Base-by-base conservation (phyloP, 2,113 vertebrate genomes). In the Amia ocellicauda region DNA sequence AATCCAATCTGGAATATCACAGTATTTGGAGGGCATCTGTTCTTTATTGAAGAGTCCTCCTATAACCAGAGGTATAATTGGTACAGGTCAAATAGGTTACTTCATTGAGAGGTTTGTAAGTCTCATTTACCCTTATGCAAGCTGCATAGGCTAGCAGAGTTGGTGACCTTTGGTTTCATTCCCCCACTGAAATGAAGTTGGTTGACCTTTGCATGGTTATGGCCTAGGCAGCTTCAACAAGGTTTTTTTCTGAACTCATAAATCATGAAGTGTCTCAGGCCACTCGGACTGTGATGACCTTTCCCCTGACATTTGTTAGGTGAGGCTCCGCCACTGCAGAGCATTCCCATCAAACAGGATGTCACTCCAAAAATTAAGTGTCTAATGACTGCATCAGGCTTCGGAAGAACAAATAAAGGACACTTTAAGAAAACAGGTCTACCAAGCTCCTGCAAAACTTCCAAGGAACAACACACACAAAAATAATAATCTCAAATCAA, bases 171-270 rank as follows among this genome's bases (percentile, higher is more conserved):
- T 60, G 63, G 74, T 69, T 64, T 66, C 20, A 43, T 45, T 61
- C 71, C 67, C 73, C 80, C 82, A 86, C 81, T 85, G 79, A 84
- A 84, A 87, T 79, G 64, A 85, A 82, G 83, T 75, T 72, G 69
- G 70, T 67, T 82, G 83, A 86, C 85, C 85, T 87, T 87, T 87
- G 72, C 70, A 68, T 61, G 67, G 61, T 76, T 69, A 58, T 51
- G 70, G 47, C 67, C 68, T 24, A 60, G 59, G 66, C 20, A 23
- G 66, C 31, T 69, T 79, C 74, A 73, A 59, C 66, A 73, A 43
- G 58, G 40, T 54, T 58, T 61, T 70, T 58, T 59, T 58, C 72
- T 72, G 73, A 68, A 69, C 63, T 75, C 74, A 86, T 89, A 80
- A 83, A 86, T 87, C 85, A 82, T 72, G 51, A 59, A 52, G 69